A percentile compares a stretch with the other conserved stretches of the same genome.
phyloP scores from a whole-genome alignment of 2,113 vertebrate species.

The Oryzias javanicus region DNA sequence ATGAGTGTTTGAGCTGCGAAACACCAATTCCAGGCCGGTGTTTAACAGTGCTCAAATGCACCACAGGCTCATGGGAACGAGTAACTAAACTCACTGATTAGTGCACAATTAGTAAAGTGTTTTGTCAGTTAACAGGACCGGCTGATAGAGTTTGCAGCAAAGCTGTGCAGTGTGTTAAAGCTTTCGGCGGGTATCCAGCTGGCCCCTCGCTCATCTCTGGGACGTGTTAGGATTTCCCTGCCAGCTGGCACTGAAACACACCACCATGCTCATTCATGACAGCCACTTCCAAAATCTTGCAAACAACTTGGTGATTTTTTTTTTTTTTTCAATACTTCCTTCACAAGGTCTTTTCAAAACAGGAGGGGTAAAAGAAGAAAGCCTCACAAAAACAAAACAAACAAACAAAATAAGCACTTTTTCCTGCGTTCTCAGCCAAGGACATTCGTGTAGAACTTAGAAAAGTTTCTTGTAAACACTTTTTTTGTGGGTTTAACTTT shows the following conservation, averaged over 20 bases:
- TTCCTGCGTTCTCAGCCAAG: slow-evolving; percentile 61
- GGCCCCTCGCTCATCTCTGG: slow-evolving; percentile 63
- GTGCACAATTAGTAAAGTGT: slow-evolving; percentile 72
- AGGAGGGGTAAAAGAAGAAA: slow-evolving; percentile 9
- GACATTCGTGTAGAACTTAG: slow-evolving; percentile 56
- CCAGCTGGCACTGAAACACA: slow-evolving; percentile 74
- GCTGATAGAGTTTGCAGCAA: slow-evolving; percentile 63
- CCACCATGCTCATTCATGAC: slow-evolving; percentile 71
- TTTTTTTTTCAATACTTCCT: slow-evolving; percentile 55
- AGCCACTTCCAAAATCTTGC: slow-evolving; percentile 62
- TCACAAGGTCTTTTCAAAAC: slow-evolving; percentile 47
- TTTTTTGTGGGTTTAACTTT: slow-evolving; percentile 29
- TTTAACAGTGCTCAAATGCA: slow-evolving; percentile 40
- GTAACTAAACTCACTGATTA: slow-evolving; percentile 64
- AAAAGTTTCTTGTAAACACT: slow-evolving; percentile 52
- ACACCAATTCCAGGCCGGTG: slow-evolving; percentile 45
- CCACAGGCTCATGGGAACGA: slow-evolving; percentile 49
- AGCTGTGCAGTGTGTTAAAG: slow-evolving; percentile 66
- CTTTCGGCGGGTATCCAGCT: slow-evolving; percentile 71
- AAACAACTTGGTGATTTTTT: slow-evolving; percentile 63
- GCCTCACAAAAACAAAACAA: slow-evolving; percentile 21
- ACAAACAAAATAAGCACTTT: slow-evolving; percentile 38
- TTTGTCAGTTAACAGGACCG: slow-evolving; percentile 71
- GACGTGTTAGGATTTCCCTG: slow-evolving; percentile 64
- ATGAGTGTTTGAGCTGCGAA: slow-evolving; percentile 14